Percentiles rank a stretch among this genome's conserved stretches.
Evolutionary conservation across 2,888 invertebrate genomes (phyloP).

Genomic region (Apotomis betuletana): DNA sequence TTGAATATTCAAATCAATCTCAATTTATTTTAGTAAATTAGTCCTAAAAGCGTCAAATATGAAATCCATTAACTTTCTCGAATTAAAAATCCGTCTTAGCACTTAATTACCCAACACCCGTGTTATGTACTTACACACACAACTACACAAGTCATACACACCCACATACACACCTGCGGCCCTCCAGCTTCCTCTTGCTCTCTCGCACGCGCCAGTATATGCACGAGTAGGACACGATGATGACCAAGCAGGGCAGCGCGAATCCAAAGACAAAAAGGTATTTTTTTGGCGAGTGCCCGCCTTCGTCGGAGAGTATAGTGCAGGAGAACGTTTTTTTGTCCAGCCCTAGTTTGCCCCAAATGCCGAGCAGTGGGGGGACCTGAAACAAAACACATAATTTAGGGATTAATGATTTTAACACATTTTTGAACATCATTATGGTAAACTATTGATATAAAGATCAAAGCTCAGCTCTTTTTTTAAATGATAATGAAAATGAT

Average conservation of each 20-base stretch:
- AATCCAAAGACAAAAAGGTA: constrained; percentile 92
- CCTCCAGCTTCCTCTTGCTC: constrained; percentile 88
- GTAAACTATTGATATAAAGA: too few species aligned
- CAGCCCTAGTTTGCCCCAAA: constrained; percentile 93
- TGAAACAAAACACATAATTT: constrained; percentile 61
- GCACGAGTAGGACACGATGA: constrained; percentile 92
- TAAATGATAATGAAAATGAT: too few species aligned
- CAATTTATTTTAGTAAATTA: too few species aligned
- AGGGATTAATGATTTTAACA: too few species aligned
- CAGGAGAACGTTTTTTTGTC: constrained; percentile 93
- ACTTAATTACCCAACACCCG: constrained; percentile 44
- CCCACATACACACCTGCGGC: constrained; percentile 86
- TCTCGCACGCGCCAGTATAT: constrained; percentile 91
- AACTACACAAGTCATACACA: constrained; percentile 62
- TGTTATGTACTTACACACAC: constrained; percentile 50
- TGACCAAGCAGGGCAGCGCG: constrained; percentile 92
- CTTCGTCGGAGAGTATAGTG: constrained; percentile 89
- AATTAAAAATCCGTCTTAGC: background rate
- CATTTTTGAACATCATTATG: too few species aligned
- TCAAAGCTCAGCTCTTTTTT: too few species aligned
- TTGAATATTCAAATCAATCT: too few species aligned
- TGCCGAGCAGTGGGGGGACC: constrained; percentile 90
- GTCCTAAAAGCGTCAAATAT: too few species aligned
- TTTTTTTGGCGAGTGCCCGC: constrained; percentile 92
- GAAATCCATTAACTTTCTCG: background rate